Base-by-base conservation (phyloP, 1,140 invertebrate species). In the Arctopsyche grandis region DNA sequence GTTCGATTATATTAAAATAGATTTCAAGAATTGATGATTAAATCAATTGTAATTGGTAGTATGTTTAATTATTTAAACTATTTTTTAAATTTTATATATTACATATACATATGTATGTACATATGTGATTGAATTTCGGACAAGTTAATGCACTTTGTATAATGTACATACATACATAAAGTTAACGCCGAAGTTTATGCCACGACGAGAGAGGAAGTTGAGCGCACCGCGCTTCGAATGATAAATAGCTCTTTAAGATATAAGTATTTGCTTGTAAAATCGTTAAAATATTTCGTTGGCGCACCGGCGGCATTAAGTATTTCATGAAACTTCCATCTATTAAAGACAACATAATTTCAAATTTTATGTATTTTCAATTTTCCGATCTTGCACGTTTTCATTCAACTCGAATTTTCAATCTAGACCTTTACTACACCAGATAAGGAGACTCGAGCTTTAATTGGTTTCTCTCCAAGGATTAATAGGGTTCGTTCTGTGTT, bases 101-200 rank as follows among this genome's bases (percentile, higher is more conserved):
- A n/a, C n/a, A n/a, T n/a, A n/a, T n/a, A n/a, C n/a, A n/a, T n/a
- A n/a, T n/a, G n/a, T n/a, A n/a, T n/a, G n/a, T n/a, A n/a, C n/a
- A n/a, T n/a, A n/a, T n/a, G 1, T 38, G 1, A 38, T 38, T 7
- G 29, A 38, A 38, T 38, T 38, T 38, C 29, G 29, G 12, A 52
- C 48, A 52, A 52, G 48, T 16, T 52, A 52, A 52, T 52, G 48
- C 48, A 52, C 48, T 52, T 52, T 52, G 16, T 52, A 52, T 38
- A 38, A 38, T 38, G 29, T 38, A 38, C n/a, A n/a, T n/a, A n/a
- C n/a, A n/a, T n/a, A n/a, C n/a, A n/a, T 46, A 5, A 12, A 46
- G 44, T 12, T 46, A 46, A 46, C 44, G 5, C 12, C 44, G 44
- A 52, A 52, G 29, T 52, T 52, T 52, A 52, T 10, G 10, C 3